phyloP scores from a whole-genome alignment of 2,888 invertebrate genomes.

The Parelbella ahira region DNA sequence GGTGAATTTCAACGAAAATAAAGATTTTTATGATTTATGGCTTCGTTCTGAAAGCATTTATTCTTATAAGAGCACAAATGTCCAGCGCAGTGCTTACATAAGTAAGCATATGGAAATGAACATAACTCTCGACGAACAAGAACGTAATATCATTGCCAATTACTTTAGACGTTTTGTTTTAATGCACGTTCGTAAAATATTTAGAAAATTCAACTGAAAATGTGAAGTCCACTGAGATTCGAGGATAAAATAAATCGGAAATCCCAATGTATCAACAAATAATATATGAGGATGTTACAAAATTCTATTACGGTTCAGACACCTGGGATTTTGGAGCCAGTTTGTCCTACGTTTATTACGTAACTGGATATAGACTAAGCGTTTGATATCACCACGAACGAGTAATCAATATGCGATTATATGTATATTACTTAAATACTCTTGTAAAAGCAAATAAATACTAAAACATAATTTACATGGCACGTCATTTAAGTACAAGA shows the following conservation, averaged over 20 bases:
- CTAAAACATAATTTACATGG: too few species aligned
- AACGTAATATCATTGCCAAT: constrained; percentile 8
- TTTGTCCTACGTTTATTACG: constrained; percentile 28
- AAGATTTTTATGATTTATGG: constrained; percentile 7
- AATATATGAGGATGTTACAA: constrained; percentile 34
- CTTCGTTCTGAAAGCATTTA: constrained; percentile 5
- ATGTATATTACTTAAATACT: too few species aligned
- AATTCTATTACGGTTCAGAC: constrained; percentile 34
- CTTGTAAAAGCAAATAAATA: too few species aligned
- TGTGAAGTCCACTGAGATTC: constrained; percentile 7
- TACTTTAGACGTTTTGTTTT: constrained; percentile 14
- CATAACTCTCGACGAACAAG: background rate
- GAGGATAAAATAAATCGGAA: constrained; percentile 24
- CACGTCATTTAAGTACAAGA: too few species aligned
- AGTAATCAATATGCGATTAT: too few species aligned
- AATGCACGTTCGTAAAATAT: constrained; percentile 5
- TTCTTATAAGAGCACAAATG: constrained; percentile 12
- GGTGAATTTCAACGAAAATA: constrained; percentile 2
- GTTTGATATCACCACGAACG: constrained; percentile 4
- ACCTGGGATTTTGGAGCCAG: constrained; percentile 28
- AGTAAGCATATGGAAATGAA: constrained; percentile 13
- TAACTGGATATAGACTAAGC: constrained; percentile 9
- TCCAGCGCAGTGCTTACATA: constrained; percentile 13
- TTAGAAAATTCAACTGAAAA: constrained; percentile 11
- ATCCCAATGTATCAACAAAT: constrained; percentile 31